Conservation (phyloP, 2,888 invertebrate genomes). For the Epinotia demarniana region DNA sequence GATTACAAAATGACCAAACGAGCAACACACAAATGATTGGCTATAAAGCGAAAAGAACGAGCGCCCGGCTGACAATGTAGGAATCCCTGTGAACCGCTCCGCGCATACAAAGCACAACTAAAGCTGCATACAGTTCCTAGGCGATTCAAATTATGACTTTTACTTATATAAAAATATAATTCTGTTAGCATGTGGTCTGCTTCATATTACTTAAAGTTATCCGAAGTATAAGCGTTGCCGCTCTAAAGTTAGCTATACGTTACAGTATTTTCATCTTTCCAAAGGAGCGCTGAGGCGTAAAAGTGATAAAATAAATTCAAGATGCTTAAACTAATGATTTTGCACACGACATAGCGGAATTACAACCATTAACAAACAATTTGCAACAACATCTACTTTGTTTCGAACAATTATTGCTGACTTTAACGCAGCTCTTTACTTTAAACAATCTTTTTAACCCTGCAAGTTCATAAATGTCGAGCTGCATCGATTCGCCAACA, state of each 20-base stretch:
- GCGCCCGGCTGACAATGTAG: conserved; percentile 67
- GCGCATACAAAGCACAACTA: background rate
- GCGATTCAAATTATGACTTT: background rate
- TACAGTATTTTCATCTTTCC: conserved; percentile 8
- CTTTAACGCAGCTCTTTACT: conserved; percentile 50
- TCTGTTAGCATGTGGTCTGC: background rate
- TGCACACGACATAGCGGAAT: conserved; percentile 31
- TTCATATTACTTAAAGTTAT: background rate
- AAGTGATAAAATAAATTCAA: conserved; percentile 36
- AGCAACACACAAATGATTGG: conserved; percentile 72
- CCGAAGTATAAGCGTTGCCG: background rate
- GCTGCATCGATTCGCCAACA: conserved; percentile 50
- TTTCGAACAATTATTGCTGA: conserved; percentile 49
- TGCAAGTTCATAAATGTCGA: conserved; percentile 54
- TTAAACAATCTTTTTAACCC: conserved; percentile 50
- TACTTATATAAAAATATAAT: background rate
- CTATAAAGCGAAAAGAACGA: conserved; percentile 69
- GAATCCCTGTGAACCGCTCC: conserved; percentile 22
- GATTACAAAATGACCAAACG: conserved; percentile 76
- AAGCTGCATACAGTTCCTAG: background rate
- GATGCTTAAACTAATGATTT: conserved; percentile 36
- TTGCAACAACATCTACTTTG: conserved; percentile 44
- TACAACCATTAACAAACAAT: conserved; percentile 40
- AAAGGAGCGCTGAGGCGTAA: conserved; percentile 8
- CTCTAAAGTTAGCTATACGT: background rate